Evolutionary conservation across 53 echinoderm and acorn worm species (phyloP).

Genomic region (Mesocentrotus franciscanus): DNA sequence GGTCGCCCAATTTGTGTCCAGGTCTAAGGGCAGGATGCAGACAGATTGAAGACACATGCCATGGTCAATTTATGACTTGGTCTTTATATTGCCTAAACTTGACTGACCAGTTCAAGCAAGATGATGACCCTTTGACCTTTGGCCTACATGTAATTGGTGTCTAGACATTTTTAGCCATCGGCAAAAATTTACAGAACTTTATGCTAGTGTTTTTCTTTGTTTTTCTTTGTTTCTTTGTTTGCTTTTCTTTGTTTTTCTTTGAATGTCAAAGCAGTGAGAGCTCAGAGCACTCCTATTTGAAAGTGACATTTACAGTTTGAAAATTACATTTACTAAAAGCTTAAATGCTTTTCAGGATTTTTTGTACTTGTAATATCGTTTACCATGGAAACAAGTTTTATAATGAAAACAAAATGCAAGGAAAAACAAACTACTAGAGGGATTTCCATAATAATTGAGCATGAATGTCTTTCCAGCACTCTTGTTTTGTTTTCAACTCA

Average conservation of each 20-base stretch:
- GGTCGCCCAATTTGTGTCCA: constrained; percentile 3
- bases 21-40: constrained; percentile 29
- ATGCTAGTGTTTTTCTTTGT: neutral
- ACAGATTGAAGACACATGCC: constrained; percentile 38
- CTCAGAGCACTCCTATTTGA: neutral
- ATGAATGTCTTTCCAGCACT: too few relatives aligned
- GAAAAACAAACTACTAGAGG: too few relatives aligned
- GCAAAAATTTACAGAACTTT: neutral
- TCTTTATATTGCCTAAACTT: neutral
- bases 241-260: neutral
- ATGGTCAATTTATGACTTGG: constrained; percentile 14
- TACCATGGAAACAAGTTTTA: too few relatives aligned
- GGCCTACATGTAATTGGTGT: constrained; percentile 29
- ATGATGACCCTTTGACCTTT: constrained; percentile 31
- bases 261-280: neutral
- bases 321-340: neutral
- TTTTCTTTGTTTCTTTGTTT: neutral
- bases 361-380: neutral
- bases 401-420: too few relatives aligned
- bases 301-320: neutral
- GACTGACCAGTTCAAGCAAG: neutral
- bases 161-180: neutral
- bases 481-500: too few relatives aligned
- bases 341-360: neutral
- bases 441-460: too few relatives aligned